Percentiles rank a stretch among this genome's conserved stretches.
These are phyloP conservation scores for Heliconius eleuchia DNA, from an alignment of 1,140 invertebrate genomes.

Conservation along the genomic window DNA sequence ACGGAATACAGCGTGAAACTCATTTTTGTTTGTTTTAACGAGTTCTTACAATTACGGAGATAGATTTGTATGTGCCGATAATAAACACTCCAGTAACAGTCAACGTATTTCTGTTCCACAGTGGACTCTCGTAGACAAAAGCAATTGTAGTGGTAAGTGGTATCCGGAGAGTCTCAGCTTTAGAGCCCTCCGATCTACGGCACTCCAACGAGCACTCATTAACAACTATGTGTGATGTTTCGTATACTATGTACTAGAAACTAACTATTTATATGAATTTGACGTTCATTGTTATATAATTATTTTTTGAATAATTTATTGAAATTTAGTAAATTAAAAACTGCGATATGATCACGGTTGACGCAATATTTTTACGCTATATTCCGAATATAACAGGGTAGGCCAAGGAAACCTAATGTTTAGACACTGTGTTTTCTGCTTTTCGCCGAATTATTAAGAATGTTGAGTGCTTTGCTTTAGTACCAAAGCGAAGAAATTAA, in stretches of 20 bases:
- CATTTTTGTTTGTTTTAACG: neutral
- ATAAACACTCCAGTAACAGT: slow-evolving; percentile 18
- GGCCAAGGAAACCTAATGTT: no score
- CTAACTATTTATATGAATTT: neutral
- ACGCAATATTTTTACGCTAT: no score
- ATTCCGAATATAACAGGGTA: no score
- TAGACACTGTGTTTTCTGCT: no score
- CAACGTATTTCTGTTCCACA: slow-evolving; percentile 27
- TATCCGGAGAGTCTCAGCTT: slow-evolving; percentile 31
- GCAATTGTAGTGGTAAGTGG: slow-evolving; percentile 36
- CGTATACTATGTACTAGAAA: neutral
- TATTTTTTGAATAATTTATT: no score
- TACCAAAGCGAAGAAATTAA: no score
- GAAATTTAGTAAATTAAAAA: no score
- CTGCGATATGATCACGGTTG: no score
- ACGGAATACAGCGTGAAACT: no score
- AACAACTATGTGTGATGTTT: slow-evolving; percentile 17
- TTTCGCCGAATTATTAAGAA: no score
- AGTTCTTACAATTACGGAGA: neutral
- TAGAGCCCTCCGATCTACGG: slow-evolving; percentile 30
- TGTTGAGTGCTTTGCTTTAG: no score
- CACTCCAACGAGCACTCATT: slow-evolving; percentile 30
- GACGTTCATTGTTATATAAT: no score
- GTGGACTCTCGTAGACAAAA: slow-evolving; percentile 33
- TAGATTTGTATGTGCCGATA: slow-evolving; percentile 6